phyloP scores from a whole-genome alignment of 2,888 invertebrate species.

The Pycnomerus fuliginosus region DNA sequence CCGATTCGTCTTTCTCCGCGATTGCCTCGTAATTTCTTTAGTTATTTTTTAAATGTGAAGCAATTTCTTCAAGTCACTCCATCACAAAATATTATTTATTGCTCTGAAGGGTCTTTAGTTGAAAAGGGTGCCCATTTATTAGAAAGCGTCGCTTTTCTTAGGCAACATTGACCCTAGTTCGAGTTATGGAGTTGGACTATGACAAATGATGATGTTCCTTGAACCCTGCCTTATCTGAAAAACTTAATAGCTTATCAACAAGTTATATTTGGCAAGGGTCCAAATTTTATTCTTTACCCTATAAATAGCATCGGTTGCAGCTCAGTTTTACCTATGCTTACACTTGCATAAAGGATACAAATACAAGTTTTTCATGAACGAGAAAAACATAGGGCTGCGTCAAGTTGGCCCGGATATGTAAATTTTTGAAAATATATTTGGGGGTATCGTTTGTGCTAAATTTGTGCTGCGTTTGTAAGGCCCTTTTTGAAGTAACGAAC shows the following conservation, averaged over 20 bases:
- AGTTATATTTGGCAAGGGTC: slow-evolving; percentile 30
- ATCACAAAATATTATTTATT: slow-evolving; percentile 16
- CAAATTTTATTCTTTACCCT: too few relatives aligned
- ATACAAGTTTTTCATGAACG: too few relatives aligned
- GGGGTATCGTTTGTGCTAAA: too few relatives aligned
- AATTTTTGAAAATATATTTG: too few relatives aligned
- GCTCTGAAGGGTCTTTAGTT: slow-evolving; percentile 6
- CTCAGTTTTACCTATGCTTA: too few relatives aligned
- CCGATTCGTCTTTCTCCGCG: too few relatives aligned
- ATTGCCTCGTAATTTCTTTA: slow-evolving; percentile 4
- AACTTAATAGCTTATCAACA: slow-evolving; percentile 40
- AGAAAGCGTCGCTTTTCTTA: slow-evolving; percentile 15
- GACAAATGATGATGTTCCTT: slow-evolving; percentile 28
- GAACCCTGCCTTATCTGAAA: slow-evolving; percentile 17
- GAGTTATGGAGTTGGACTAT: slow-evolving; percentile 25
- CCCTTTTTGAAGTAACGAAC: too few relatives aligned
- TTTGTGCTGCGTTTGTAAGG: too few relatives aligned
- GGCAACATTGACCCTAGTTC: slow-evolving; percentile 12
- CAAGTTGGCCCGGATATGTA: too few relatives aligned
- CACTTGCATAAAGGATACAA: too few relatives aligned
- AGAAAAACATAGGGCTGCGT: too few relatives aligned
- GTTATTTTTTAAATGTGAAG: background rate
- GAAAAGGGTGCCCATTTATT: slow-evolving; percentile 15
- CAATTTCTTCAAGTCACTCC: slow-evolving; percentile 1
- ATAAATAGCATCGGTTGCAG: too few relatives aligned